Percentiles rank a stretch among this genome's conserved stretches.
These are phyloP conservation scores for Thera obeliscata DNA, from an alignment of 2,888 invertebrate genomes.

Conservation along the genomic window DNA sequence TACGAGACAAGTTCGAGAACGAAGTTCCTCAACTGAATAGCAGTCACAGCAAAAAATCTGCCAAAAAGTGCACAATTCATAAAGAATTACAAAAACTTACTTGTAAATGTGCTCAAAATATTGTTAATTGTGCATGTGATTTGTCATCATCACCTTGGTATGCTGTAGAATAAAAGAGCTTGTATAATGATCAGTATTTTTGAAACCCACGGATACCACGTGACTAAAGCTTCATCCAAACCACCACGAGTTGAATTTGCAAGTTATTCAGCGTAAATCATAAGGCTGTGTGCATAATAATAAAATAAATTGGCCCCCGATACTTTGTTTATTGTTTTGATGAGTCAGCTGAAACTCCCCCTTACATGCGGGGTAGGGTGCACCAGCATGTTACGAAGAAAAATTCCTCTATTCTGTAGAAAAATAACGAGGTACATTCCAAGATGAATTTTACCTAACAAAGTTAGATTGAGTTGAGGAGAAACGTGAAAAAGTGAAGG, in stretches of 20 bases:
- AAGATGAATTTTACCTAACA: conserved; percentile 12
- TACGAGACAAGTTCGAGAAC: too few species aligned
- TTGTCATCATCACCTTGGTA: too few species aligned
- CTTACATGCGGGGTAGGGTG: conserved; percentile 55
- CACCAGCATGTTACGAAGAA: conserved; percentile 64
- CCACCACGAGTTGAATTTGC: conserved; percentile 31
- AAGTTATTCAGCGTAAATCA: conserved; percentile 80
- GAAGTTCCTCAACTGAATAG: too few species aligned
- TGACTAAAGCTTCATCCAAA: too few species aligned
- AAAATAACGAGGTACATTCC: conserved; percentile 56
- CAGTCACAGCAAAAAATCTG: too few species aligned
- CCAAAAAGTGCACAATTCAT: too few species aligned
- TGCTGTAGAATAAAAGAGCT: too few species aligned
- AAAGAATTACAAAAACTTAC: too few species aligned
- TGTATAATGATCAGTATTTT: too few species aligned
- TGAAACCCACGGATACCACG: too few species aligned
- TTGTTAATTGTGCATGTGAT: too few species aligned
- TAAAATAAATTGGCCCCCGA: conserved; percentile 80
- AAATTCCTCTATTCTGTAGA: conserved; percentile 38
- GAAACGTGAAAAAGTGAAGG: conserved; percentile 17
- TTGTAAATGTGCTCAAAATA: too few species aligned
- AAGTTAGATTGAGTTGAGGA: conserved; percentile 34
- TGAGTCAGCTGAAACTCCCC: conserved; percentile 79
- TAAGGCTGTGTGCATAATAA: conserved; percentile 81
- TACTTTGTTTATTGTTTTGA: conserved; percentile 86